Percentiles rank a stretch among this genome's conserved stretches.
These are phyloP conservation scores for Rhagophthalmus giganteus DNA, from an alignment of 2,888 invertebrate genomes.

Conservation along the genomic window DNA sequence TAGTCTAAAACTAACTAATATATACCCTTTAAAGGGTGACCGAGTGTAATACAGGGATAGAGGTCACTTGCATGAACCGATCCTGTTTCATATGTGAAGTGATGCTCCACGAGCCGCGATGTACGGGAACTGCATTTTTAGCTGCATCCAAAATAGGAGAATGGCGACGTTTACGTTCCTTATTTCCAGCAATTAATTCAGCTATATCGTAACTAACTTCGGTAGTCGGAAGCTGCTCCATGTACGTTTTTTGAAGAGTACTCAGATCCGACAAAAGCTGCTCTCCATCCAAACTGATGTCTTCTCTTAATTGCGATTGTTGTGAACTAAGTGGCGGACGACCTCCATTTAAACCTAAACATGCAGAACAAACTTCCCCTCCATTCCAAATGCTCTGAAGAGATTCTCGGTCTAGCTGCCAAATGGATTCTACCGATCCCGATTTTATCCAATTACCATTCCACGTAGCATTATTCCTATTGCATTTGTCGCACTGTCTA, in stretches of 20 bases:
- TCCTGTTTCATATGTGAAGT: conserved; percentile 54
- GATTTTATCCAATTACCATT: conserved; percentile 34
- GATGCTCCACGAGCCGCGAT: conserved; percentile 58
- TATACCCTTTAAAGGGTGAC: conserved; percentile 46
- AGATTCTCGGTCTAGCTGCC: conserved; percentile 37
- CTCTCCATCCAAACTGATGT: conserved; percentile 64
- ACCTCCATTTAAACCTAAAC: conserved; percentile 40
- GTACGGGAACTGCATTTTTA: conserved; percentile 32
- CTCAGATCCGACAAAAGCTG: conserved; percentile 64
- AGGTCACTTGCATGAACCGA: conserved; percentile 49
- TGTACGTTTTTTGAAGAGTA: conserved; percentile 60
- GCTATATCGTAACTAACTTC: conserved; percentile 45
- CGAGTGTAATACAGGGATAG: conserved; percentile 49
- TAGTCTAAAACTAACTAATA: conserved; percentile 33
- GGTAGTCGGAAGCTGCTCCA: conserved; percentile 46
- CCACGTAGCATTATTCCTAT: conserved; percentile 40
- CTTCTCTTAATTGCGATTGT: conserved; percentile 54
- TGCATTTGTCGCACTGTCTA: conserved; percentile 56
- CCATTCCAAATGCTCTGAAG: conserved; percentile 50
- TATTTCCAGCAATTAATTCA: conserved; percentile 42
- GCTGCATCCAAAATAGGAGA: conserved; percentile 44
- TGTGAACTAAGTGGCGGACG: conserved; percentile 38
- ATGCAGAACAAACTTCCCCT: conserved; percentile 53
- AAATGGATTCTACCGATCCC: conserved; percentile 19
- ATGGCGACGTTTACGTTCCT: conserved; percentile 65